These are phyloP conservation scores for Epinephelus lanceolatus DNA, from an alignment of 2,113 vertebrate genomes.

Conservation along the genomic window DNA sequence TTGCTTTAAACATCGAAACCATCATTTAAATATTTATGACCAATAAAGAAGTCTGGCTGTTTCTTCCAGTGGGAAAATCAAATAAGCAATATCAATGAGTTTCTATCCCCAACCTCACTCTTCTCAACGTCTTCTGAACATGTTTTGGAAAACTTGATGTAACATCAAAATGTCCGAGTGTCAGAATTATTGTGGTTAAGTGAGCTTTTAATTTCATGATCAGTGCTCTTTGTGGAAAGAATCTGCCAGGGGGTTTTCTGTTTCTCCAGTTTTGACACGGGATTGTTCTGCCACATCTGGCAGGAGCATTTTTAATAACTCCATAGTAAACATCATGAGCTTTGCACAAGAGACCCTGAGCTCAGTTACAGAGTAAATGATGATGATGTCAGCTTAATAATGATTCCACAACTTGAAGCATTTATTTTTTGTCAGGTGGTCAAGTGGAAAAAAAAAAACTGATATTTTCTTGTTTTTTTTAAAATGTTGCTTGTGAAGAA, in stretches of 20 bases:
- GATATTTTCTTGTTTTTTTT: not conserved
- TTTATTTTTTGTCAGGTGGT: conserved; percentile 33
- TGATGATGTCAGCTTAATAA: conserved; percentile 51
- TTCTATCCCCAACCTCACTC: not conserved
- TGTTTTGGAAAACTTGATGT: conserved; percentile 60
- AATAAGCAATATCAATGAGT: conserved; percentile 5
- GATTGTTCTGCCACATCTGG: conserved; percentile 47
- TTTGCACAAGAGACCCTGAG: conserved; percentile 11
- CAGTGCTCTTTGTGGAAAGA: conserved; percentile 23
- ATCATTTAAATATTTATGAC: conserved; percentile 36
- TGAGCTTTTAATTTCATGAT: conserved; percentile 38
- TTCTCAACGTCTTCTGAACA: conserved; percentile 13
- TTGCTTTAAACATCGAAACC: conserved; percentile 16
- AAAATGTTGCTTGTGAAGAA: not conserved
- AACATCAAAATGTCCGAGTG: conserved; percentile 27
- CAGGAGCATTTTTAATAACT: conserved; percentile 40
- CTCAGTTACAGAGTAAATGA: conserved; percentile 22
- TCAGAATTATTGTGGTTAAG: conserved; percentile 43
- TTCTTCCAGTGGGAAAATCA: conserved; percentile 26
- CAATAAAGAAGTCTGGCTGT: conserved; percentile 17
- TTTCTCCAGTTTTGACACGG: conserved; percentile 21
- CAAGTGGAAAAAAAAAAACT: conserved; percentile 17
- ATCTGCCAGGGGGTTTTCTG: conserved; percentile 27
- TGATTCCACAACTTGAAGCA: conserved; percentile 26
- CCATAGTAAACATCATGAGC: conserved; percentile 38